Evolutionary conservation across 2,888 invertebrate genomes (phyloP), one percentile per base, ranked within the genome.

Genomic region (Itoplectis maculator): DNA sequence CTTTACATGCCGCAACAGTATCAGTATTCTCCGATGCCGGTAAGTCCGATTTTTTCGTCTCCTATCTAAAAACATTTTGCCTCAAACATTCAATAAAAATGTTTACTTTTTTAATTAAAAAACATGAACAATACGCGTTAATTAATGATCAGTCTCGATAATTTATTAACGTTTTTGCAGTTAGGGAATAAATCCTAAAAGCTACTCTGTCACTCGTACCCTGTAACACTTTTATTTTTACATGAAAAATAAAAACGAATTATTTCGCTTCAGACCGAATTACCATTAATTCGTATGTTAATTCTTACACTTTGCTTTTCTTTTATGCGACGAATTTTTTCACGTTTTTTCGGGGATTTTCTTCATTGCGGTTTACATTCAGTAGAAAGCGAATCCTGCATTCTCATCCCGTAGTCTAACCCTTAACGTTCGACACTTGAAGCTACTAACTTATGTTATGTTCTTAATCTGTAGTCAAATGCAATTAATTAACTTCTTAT

Each of bases 1-100:
- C 85, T 93, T 59, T 93, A 92, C 79, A 90, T 93, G 91, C 92
- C 93, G 61, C 93, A 93, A 84, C 93, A 93, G 82, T 93, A 92
- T 88, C 93, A 89, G 83, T 93, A 93, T 88, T 90, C 93, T 15
- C 92, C 93, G 47, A 91, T 93, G 88, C 92, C 93, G 88, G 93
- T 93, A 88, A 89, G 92, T 91, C 6, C 11, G 20, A 37, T 61
- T 61, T 61, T 61, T 23, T 5, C 2, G 1, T 8, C 13, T 37
- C 59, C 37, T 51, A 18, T 35, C 18, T 5, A 18, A n/a, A 68
- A 13, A 18, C 23, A 59, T 59, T 9, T 13, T 35, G 18, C 13
- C 37, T 15, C 13, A 63, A 51, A 49, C 13, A 49, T 2, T 35
- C 54, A 40, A 63, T 20, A 54, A 74, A 65, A 54, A 3, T 20